Percentiles rank a stretch among this genome's conserved stretches.
These are phyloP conservation scores for Varanus salvator DNA, from an alignment of 2,113 vertebrate genomes.

Conservation along the genomic window DNA sequence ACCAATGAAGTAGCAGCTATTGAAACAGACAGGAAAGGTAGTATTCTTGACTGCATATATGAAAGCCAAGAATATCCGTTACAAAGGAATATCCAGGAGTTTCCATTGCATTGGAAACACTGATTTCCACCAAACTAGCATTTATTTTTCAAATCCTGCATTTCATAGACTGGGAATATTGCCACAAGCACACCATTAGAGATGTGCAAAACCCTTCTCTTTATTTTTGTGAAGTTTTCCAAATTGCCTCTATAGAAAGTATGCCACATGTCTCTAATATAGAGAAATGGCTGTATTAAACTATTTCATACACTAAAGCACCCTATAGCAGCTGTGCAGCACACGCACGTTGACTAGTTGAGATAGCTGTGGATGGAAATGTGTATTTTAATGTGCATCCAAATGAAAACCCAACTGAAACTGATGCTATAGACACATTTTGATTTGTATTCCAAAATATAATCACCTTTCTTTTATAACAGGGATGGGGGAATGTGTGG, in stretches of 20 bases:
- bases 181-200: neutral
- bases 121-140: neutral
- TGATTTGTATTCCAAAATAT: neutral
- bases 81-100: neutral
- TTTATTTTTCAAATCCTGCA: neutral
- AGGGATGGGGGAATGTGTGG: neutral
- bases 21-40: neutral
- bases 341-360: neutral
- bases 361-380: neutral
- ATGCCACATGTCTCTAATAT: neutral
- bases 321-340: neutral
- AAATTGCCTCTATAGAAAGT: neutral
- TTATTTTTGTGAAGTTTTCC: neutral
- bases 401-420: neutral
- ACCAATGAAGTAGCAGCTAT: neutral
- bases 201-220: neutral
- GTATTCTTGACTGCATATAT: neutral
- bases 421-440: neutral
- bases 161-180: neutral
- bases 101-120: neutral
- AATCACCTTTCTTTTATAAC: neutral
- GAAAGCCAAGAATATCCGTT: neutral
- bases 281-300: neutral
- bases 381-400: neutral
- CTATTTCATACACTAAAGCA: neutral